A percentile compares a stretch with the other conserved stretches of the same genome.
These are phyloP conservation scores for Taeniopygia guttata DNA, from an alignment of 2,797 vertebrate species.

Conservation along the genomic window DNA sequence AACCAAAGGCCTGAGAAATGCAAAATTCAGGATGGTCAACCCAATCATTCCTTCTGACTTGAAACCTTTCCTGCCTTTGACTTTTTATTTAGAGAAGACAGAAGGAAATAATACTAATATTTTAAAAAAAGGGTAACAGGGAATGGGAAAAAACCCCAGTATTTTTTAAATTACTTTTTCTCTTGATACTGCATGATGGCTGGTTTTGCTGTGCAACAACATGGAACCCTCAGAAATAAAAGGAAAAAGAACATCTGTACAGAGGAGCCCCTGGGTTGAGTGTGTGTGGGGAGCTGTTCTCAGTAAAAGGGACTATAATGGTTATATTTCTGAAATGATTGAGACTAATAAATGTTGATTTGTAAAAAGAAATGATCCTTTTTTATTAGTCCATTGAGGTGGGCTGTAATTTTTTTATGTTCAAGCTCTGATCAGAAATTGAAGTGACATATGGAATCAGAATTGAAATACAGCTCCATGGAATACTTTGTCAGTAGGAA, in stretches of 20 bases:
- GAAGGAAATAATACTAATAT: background rate
- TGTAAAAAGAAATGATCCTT: constrained; percentile 46
- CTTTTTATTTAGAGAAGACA: background rate
- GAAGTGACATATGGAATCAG: constrained; percentile 64
- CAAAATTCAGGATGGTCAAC: background rate
- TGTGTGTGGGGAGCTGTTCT: background rate
- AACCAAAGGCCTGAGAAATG: background rate
- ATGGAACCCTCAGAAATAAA: background rate
- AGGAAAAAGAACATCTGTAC: background rate
- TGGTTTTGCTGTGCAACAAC: constrained; percentile 12
- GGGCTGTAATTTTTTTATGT: constrained; percentile 46
- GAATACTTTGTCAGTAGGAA: constrained; percentile 57
- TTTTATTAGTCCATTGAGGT: constrained; percentile 45
- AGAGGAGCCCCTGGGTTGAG: background rate
- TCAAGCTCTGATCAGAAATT: constrained; percentile 56
- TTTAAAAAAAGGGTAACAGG: background rate
- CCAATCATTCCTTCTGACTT: background rate
- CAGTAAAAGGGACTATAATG: constrained; percentile 10
- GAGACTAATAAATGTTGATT: constrained; percentile 60
- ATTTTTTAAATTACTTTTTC: constrained; percentile 12
- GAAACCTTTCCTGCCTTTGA: background rate
- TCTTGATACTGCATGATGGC: background rate
- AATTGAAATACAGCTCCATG: constrained; percentile 55
- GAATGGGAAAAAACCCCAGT: background rate
- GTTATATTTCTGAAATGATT: constrained; percentile 39